Percentiles rank a stretch among this genome's conserved stretches.
Evolutionary conservation across 1,140 invertebrate species (phyloP).

Genomic region (Cataglyphis hispanica): DNA sequence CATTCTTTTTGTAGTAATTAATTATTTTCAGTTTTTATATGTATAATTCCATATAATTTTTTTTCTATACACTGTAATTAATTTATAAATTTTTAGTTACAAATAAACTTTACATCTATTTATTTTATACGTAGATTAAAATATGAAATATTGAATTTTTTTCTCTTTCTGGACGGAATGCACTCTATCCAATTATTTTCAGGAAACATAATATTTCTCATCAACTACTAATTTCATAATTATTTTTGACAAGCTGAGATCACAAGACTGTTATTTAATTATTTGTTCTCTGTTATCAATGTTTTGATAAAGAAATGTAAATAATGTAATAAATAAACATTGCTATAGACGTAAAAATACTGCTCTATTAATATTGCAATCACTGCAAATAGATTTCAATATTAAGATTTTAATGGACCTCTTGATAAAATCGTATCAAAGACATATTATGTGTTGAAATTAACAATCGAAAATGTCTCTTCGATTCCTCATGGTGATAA

Average conservation of each 20-base stretch:
- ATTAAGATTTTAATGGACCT: neutral
- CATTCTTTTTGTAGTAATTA: neutral
- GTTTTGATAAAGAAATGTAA: neutral
- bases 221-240: neutral
- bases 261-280: conserved; percentile 20
- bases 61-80: neutral
- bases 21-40: neutral
- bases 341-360: neutral
- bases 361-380: neutral
- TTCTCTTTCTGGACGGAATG: neutral
- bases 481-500: too few relatives aligned
- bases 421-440: neutral
- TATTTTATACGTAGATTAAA: neutral
- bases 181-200: conserved; percentile 33
- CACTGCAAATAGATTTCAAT: neutral
- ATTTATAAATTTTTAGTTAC: neutral
- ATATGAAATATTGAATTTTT: conserved; percentile 10
- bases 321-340: neutral
- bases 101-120: neutral
- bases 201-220: conserved; percentile 13
- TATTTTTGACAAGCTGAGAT: neutral
- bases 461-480: neutral
- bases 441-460: neutral
- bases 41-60: neutral
- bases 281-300: neutral